Conservation (phyloP, 2,797 vertebrate genomes). For the Parotocinclus haroldoi region DNA sequence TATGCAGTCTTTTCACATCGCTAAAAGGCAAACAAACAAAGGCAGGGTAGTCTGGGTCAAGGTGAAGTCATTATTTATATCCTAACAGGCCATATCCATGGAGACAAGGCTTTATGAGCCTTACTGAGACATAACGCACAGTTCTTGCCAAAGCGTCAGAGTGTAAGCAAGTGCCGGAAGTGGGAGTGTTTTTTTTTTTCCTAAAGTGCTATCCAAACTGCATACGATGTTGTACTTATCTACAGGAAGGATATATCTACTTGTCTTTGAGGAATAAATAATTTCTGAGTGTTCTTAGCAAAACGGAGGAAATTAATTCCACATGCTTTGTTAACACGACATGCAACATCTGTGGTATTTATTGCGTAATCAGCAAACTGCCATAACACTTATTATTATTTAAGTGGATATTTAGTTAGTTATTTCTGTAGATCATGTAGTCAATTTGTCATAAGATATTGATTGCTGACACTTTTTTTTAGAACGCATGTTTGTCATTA, state of each 20-base stretch:
- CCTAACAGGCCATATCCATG: constrained; percentile 76
- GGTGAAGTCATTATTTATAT: constrained; percentile 77
- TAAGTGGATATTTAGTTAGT: too few species aligned
- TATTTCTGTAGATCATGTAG: background rate
- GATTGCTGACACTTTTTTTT: too few species aligned
- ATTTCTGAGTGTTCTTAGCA: too few species aligned
- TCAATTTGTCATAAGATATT: too few species aligned
- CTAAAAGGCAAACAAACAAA: constrained; percentile 51
- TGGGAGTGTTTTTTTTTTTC: constrained; percentile 25
- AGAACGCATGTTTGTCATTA: too few species aligned
- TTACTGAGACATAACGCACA: constrained; percentile 61
- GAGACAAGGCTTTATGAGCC: constrained; percentile 73
- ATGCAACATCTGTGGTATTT: too few species aligned
- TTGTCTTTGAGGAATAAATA: background rate
- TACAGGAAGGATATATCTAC: background rate
- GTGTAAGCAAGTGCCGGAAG: constrained; percentile 64
- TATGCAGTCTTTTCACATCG: constrained; percentile 39
- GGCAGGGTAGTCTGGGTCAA: constrained; percentile 54
- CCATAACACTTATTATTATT: too few species aligned
- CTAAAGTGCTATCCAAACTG: constrained; percentile 2
- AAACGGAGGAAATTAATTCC: too few species aligned
- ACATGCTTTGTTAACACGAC: too few species aligned
- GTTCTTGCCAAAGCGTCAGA: constrained; percentile 66
- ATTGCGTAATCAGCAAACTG: background rate
- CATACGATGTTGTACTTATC: background rate